Evolutionary conservation across 2,113 vertebrate species (phyloP).

Genomic region (Polyodon spathula): DNA sequence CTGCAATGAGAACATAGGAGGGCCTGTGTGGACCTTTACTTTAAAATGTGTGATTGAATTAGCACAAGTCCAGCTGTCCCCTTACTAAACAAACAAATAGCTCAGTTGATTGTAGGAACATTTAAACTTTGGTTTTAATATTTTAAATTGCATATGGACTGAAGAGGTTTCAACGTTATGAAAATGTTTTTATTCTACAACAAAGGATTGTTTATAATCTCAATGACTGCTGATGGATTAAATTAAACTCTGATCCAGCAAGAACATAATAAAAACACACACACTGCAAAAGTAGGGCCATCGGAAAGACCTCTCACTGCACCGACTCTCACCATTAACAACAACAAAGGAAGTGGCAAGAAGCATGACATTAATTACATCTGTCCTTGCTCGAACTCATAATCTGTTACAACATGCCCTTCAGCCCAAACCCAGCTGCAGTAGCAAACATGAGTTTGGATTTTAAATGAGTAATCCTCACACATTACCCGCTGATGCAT

Average conservation of each 20-base stretch:
- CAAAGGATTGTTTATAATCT: too few species aligned
- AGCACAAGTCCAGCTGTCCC: slow-evolving; percentile 55
- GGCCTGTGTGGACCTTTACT: slow-evolving; percentile 40
- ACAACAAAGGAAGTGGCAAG: slow-evolving; percentile 50
- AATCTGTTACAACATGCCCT: slow-evolving; percentile 38
- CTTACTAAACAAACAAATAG: slow-evolving; percentile 7
- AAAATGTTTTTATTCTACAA: too few species aligned
- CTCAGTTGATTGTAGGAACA: slow-evolving; percentile 45
- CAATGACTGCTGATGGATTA: too few species aligned
- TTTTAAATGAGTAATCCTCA: too few species aligned
- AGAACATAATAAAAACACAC: too few species aligned
- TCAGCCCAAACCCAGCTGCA: neutral
- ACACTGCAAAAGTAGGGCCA: too few species aligned
- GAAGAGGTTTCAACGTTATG: too few species aligned
- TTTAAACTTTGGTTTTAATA: too few species aligned
- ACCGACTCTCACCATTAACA: slow-evolving; percentile 28
- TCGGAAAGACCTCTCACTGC: neutral
- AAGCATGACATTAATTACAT: slow-evolving; percentile 55
- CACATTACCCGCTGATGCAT: slow-evolving; percentile 32
- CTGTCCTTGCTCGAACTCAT: slow-evolving; percentile 47
- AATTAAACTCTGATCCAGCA: too few species aligned
- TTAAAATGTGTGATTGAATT: slow-evolving; percentile 56
- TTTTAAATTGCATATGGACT: too few species aligned
- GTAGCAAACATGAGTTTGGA: too few species aligned
- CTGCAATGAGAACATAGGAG: slow-evolving; percentile 28